Percentiles rank a stretch among this genome's conserved stretches.
Conservation (phyloP, 1,140 invertebrate species). For the Brachionus koreanus region DNA sequence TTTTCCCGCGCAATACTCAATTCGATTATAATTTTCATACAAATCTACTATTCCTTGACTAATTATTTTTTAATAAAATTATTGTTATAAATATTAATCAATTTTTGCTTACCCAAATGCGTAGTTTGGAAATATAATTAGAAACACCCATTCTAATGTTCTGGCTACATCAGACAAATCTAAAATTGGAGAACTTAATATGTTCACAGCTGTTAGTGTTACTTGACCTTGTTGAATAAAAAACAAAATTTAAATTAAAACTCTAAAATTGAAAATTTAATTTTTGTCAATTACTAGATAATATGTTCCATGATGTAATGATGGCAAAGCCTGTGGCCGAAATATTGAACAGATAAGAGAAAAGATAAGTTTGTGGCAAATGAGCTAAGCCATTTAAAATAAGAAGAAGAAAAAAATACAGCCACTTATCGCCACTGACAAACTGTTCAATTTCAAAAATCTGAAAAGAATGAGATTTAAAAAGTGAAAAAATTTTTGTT, state of each 20-base stretch:
- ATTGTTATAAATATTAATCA: background rate
- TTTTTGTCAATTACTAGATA: slow-evolving; percentile 19
- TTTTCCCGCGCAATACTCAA: background rate
- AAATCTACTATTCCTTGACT: slow-evolving; percentile 29
- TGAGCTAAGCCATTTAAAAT: slow-evolving; percentile 53
- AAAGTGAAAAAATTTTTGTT: background rate
- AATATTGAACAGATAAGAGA: slow-evolving; percentile 52
- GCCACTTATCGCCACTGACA: background rate
- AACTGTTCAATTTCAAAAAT: slow-evolving; percentile 37
- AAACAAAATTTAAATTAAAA: background rate
- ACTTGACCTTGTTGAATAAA: slow-evolving; percentile 49
- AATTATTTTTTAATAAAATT: background rate
- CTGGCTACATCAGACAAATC: slow-evolving; percentile 48
- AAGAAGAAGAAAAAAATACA: slow-evolving; percentile 50
- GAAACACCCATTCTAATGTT: slow-evolving; percentile 53
- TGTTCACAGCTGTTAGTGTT: slow-evolving; percentile 50
- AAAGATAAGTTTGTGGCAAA: slow-evolving; percentile 54
- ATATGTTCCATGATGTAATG: slow-evolving; percentile 46
- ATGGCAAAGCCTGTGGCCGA: slow-evolving; percentile 54
- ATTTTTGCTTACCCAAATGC: slow-evolving; percentile 49
- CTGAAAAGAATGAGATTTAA: background rate
- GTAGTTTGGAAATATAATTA: slow-evolving; percentile 55
- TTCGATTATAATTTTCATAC: background rate
- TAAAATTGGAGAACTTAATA: slow-evolving; percentile 52
- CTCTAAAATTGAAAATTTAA: background rate